These are phyloP conservation scores for Muscidifurax raptorellus DNA, from an alignment of 1,140 invertebrate genomes.

Conservation along the genomic window DNA sequence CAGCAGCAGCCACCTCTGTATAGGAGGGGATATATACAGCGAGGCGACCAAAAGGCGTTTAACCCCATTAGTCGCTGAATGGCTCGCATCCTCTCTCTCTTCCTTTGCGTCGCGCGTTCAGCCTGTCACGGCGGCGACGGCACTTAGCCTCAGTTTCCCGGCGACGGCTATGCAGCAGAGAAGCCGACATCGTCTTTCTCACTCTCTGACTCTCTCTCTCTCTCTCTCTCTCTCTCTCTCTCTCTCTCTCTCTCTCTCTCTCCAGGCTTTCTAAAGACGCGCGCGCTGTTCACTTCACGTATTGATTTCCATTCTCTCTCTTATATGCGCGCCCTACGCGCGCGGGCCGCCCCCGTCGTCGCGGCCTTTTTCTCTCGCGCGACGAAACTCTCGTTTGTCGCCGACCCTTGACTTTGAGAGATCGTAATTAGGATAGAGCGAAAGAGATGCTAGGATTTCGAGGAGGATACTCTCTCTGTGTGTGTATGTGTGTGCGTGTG, in stretches of 20 bases:
- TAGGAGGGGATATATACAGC: neutral
- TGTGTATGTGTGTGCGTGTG: no score
- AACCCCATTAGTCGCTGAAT: constrained; percentile 74
- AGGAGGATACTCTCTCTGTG: no score
- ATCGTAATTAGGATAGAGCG: constrained; percentile 51
- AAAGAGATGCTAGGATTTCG: constrained; percentile 40
- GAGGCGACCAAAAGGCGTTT: constrained; percentile 67
- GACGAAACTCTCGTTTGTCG: constrained; percentile 53
- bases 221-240: constrained; percentile 62
- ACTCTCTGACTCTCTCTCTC: constrained; percentile 32
- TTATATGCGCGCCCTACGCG: constrained; percentile 60
- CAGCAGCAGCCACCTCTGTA: neutral
- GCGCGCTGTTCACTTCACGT: constrained; percentile 73
- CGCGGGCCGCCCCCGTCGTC: constrained; percentile 43
- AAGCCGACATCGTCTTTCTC: constrained; percentile 57
- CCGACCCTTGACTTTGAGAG: constrained; percentile 44
- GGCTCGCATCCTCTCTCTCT: constrained; percentile 60
- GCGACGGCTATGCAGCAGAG: neutral
- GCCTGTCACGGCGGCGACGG: constrained; percentile 43
- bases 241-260: constrained; percentile 62
- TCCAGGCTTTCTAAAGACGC: constrained; percentile 72
- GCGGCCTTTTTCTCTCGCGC: constrained; percentile 8
- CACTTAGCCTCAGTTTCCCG: constrained; percentile 49
- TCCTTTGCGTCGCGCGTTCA: constrained; percentile 51
- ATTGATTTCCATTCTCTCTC: constrained; percentile 74